These are phyloP conservation scores for Diplazon laetatorius DNA, from an alignment of 2,888 invertebrate species.

Conservation along the genomic window DNA sequence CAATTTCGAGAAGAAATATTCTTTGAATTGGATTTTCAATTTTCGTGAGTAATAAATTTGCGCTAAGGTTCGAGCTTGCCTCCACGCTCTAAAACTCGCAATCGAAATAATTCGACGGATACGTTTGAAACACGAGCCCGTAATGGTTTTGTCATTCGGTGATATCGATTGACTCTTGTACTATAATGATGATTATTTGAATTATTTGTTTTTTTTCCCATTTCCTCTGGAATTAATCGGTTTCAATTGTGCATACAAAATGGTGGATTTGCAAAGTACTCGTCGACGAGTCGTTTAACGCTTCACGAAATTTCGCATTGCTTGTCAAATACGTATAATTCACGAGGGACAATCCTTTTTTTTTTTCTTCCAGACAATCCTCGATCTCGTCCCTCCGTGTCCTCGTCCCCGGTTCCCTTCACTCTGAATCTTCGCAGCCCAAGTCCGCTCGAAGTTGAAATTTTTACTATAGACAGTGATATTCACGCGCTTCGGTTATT, in stretches of 20 bases:
- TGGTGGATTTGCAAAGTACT: neutral
- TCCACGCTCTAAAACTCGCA: conserved; percentile 42
- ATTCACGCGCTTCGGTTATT: conserved; percentile 58
- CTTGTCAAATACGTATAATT: conserved; percentile 15
- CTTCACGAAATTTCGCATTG: conserved; percentile 13
- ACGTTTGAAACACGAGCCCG: conserved; percentile 25
- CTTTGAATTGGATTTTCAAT: neutral
- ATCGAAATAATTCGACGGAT: conserved; percentile 21
- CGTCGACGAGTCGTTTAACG: neutral
- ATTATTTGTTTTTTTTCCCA: conserved; percentile 7
- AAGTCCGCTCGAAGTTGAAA: conserved; percentile 5
- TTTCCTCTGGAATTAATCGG: neutral
- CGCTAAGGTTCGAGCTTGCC: conserved; percentile 61
- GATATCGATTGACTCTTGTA: conserved; percentile 40
- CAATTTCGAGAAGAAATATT: neutral
- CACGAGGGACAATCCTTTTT: conserved; percentile 22
- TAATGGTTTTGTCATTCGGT: conserved; percentile 14
- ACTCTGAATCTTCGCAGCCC: conserved; percentile 3
- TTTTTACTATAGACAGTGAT: conserved; percentile 44
- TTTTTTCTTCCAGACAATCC: neutral
- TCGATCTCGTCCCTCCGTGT: neutral
- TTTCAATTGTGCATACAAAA: conserved; percentile 5
- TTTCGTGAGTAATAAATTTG: conserved; percentile 8
- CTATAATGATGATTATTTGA: conserved; percentile 22
- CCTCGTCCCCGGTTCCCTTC: neutral